A percentile compares a stretch with the other conserved stretches of the same genome.
Evolutionary conservation across 1,140 invertebrate genomes (phyloP).

Genomic region (Paralvinella palmiformis): DNA sequence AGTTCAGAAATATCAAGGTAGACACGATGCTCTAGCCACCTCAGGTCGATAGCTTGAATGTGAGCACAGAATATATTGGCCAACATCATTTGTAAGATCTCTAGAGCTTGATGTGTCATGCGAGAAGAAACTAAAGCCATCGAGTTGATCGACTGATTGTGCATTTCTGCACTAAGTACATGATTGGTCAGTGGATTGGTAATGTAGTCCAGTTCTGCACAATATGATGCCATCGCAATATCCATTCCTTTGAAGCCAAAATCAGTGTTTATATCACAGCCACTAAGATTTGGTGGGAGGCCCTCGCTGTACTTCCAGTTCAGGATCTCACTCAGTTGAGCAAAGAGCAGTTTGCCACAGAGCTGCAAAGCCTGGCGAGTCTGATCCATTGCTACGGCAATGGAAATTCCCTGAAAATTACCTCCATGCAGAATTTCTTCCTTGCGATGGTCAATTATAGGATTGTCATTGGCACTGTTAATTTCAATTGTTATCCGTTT

Average conservation of each 20-base stretch:
- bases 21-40: constrained; percentile 6
- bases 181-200: constrained; percentile 16
- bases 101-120: neutral
- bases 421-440: constrained; percentile 9
- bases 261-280: neutral
- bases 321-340: constrained; percentile 10
- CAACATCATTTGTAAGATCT: constrained; percentile 10
- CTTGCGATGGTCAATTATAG: constrained; percentile 9
- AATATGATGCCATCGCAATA: constrained; percentile 11
- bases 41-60: constrained; percentile 7
- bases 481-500: constrained; percentile 9
- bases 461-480: constrained; percentile 16
- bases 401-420: constrained; percentile 13
- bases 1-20: neutral
- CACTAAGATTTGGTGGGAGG: constrained; percentile 7
- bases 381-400: constrained; percentile 16
- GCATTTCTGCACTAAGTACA: constrained; percentile 16
- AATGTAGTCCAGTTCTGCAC: constrained; percentile 4
- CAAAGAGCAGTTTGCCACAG: constrained; percentile 15
- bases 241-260: constrained; percentile 9
- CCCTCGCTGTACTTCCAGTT: constrained; percentile 9
- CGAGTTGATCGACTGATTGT: constrained; percentile 13
- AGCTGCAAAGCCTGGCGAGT: constrained; percentile 11
- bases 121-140: constrained; percentile 9
- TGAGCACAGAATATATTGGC: neutral